phyloP scores from a whole-genome alignment of 2,797 vertebrate species.

The Decapterus maruadsi region DNA sequence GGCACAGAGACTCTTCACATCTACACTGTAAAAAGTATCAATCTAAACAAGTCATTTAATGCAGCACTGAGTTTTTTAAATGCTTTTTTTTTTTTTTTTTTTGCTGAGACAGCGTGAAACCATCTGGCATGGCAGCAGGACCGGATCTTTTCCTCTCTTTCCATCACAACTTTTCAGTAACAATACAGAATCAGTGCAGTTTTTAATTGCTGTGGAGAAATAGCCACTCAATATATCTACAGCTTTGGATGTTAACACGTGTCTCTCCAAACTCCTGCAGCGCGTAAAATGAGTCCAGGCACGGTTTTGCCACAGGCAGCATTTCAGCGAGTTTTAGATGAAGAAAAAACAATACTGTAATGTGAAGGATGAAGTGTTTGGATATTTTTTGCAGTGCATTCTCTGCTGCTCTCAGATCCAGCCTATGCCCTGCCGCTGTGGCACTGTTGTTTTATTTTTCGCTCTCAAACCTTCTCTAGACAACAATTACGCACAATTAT shows the following conservation, averaged over 20 bases:
- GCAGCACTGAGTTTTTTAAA: background rate
- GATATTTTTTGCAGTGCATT: conserved; percentile 58
- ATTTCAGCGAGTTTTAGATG: conserved; percentile 15
- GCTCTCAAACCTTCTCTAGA: background rate
- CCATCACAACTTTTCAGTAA: background rate
- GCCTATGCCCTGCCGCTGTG: background rate
- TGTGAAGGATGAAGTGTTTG: background rate
- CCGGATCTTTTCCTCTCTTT: background rate
- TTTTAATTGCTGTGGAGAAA: background rate
- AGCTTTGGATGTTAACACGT: background rate
- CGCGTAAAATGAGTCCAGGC: background rate
- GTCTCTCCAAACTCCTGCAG: background rate
- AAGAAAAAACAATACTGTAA: background rate
- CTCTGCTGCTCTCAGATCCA: conserved; percentile 19
- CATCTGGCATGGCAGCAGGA: too few species aligned
- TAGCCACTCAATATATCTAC: background rate
- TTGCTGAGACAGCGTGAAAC: background rate
- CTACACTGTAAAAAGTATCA: conserved; percentile 74
- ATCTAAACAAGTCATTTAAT: conserved; percentile 7
- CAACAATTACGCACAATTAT: conserved; percentile 3
- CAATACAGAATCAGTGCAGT: background rate
- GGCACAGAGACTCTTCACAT: conserved; percentile 14
- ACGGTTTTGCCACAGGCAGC: background rate
- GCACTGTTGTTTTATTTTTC: conserved; percentile 15
- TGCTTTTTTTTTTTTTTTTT: background rate